These are phyloP conservation scores for Paramormyrops kingsleyae DNA, from an alignment of 2,113 vertebrate genomes.

Conservation along the genomic window DNA sequence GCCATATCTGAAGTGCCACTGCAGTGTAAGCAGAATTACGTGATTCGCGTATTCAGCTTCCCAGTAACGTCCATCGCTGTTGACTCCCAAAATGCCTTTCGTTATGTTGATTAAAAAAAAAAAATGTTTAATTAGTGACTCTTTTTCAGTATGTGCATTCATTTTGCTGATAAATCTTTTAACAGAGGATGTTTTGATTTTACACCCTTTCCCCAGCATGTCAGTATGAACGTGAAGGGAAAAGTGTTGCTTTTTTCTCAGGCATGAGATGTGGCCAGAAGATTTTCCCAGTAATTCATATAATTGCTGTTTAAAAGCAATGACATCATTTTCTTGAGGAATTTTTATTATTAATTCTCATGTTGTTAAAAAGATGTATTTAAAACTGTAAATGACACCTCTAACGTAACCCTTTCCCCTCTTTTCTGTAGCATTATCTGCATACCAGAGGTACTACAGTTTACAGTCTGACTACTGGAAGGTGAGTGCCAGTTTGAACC, in stretches of 20 bases:
- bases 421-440: constrained; percentile 86
- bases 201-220: not conserved
- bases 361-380: not conserved
- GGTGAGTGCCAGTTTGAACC: constrained; percentile 61
- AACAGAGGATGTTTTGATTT: not conserved
- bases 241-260: not conserved
- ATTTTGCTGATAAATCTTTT: not conserved
- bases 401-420: not conserved
- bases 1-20: not conserved
- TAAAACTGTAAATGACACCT: not conserved
- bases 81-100: not conserved
- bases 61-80: not conserved
- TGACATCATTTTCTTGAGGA: not conserved
- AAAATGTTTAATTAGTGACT: not conserved
- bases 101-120: not conserved
- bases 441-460: constrained; percentile 99
- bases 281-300: not conserved
- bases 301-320: not conserved
- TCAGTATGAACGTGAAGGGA: not conserved
- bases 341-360: not conserved
- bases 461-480: constrained; percentile 99
- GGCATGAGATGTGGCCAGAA: not conserved
- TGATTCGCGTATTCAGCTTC: not conserved
- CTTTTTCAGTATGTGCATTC: not conserved
- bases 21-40: not conserved